Evolutionary conservation across 2,888 invertebrate species (phyloP).

Genomic region (Luperina nickerlii): DNA sequence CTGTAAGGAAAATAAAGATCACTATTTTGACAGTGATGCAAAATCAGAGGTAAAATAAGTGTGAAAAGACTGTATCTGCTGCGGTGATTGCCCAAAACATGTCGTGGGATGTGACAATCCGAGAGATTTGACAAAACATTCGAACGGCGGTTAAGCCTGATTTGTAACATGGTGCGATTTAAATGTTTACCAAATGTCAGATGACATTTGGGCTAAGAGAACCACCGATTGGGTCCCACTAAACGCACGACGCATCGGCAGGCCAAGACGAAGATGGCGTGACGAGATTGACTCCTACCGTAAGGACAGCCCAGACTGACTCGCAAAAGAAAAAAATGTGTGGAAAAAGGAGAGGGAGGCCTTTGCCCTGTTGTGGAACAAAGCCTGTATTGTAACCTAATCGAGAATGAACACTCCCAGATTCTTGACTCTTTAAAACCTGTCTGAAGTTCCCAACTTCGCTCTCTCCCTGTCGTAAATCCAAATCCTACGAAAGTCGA

Average conservation of each 20-base stretch:
- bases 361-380: too few species aligned
- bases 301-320: too few species aligned
- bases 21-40: background rate
- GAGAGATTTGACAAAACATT: too few species aligned
- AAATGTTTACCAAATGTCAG: background rate
- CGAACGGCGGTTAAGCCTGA: background rate
- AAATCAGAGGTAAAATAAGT: background rate
- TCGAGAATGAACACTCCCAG: background rate
- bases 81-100: background rate
- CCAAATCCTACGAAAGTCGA: slow-evolving; percentile 23
- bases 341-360: too few species aligned
- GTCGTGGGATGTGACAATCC: background rate
- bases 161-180: background rate
- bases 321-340: too few species aligned
- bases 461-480: slow-evolving; percentile 17
- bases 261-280: too few species aligned
- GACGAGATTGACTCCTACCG: too few species aligned
- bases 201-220: too few species aligned
- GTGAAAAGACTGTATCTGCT: background rate
- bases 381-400: background rate
- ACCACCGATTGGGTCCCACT: too few species aligned
- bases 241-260: too few species aligned
- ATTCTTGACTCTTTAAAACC: slow-evolving; percentile 6
- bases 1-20: background rate
- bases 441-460: slow-evolving; percentile 8